Evolutionary conservation across 2,113 vertebrate genomes (phyloP).

Genomic region (Percina caprodes): DNA sequence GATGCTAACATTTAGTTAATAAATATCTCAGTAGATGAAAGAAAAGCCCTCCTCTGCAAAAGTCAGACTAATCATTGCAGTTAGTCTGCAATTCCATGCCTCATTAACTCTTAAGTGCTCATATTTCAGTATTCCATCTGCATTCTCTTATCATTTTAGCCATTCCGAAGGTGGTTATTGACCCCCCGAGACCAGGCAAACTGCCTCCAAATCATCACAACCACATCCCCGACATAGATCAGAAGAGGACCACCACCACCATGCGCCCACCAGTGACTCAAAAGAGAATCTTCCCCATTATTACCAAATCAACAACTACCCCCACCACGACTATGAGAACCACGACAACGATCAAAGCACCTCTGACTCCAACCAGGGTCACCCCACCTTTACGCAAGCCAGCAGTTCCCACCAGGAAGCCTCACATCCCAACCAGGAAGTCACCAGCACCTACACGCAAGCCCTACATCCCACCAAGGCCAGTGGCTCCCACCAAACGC

Average conservation of each 20-base stretch:
- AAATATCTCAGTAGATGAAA: conserved; percentile 58
- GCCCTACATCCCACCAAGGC: conserved; percentile 59
- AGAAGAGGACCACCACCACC: conserved; percentile 80
- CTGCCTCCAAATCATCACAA: conserved; percentile 81
- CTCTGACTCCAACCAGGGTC: conserved; percentile 54
- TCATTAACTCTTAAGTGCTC: conserved; percentile 63
- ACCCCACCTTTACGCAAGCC: conserved; percentile 67
- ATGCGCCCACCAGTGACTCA: conserved; percentile 73
- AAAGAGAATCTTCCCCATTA: conserved; percentile 58
- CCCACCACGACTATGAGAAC: conserved; percentile 52
- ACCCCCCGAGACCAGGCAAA: conserved; percentile 83
- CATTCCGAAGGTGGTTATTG: conserved; percentile 87
- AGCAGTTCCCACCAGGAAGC: conserved; percentile 60
- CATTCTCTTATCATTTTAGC: conserved; percentile 75
- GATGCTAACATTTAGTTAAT: conserved; percentile 60
- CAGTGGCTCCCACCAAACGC: conserved; percentile 58
- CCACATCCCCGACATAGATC: conserved; percentile 84
- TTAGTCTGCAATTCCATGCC: conserved; percentile 52
- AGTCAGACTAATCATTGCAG: conserved; percentile 47
- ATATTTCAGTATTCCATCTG: conserved; percentile 58
- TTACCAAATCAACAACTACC: conserved; percentile 59
- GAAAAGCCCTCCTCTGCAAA: conserved; percentile 44
- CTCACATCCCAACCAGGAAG: conserved; percentile 68
- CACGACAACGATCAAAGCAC: conserved; percentile 46
- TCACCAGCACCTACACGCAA: conserved; percentile 61